A percentile compares a stretch with the other conserved stretches of the same genome.
Evolutionary conservation across 2,888 invertebrate species (phyloP).

Genomic region (Cosmia trapezina): DNA sequence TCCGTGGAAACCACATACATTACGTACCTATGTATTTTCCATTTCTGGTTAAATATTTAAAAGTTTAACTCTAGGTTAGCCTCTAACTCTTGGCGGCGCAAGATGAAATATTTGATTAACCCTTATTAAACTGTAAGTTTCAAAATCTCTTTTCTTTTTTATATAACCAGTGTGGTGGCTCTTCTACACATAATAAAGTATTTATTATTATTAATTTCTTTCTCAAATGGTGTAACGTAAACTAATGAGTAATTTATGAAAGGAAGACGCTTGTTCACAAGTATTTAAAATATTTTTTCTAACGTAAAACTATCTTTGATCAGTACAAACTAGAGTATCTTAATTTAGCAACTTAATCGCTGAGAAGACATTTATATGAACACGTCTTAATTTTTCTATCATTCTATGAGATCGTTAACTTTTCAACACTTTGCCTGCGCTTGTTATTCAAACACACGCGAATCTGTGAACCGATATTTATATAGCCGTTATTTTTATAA

Average conservation of each 20-base stretch:
- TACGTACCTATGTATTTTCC: too few relatives aligned
- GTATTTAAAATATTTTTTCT: conserved; percentile 32
- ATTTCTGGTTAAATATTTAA: too few relatives aligned
- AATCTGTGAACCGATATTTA: conserved; percentile 59
- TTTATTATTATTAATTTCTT: conserved; percentile 29
- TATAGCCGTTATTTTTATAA: conserved; percentile 56
- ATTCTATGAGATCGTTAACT: conserved; percentile 58
- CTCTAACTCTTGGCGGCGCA: too few relatives aligned
- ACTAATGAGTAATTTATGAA: conserved; percentile 39
- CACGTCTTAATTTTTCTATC: conserved; percentile 62
- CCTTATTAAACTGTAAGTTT: too few relatives aligned
- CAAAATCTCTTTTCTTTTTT: background rate
- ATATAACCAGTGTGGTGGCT: too few relatives aligned
- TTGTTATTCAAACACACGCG: conserved; percentile 58
- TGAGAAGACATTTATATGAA: conserved; percentile 54
- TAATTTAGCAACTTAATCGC: conserved; percentile 50
- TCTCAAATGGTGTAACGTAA: conserved; percentile 12
- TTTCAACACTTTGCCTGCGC: conserved; percentile 59
- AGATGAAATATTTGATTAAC: too few relatives aligned
- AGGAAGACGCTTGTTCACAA: conserved; percentile 42
- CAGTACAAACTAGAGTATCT: conserved; percentile 42
- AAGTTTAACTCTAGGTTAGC: too few relatives aligned
- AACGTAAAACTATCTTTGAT: conserved; percentile 46
- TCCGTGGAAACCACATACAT: too few relatives aligned
- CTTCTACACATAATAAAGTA: background rate